Percentiles rank a stretch among this genome's conserved stretches.
Evolutionary conservation across 2,888 invertebrate genomes (phyloP).

Genomic region (Pardosa pseudoannulata): DNA sequence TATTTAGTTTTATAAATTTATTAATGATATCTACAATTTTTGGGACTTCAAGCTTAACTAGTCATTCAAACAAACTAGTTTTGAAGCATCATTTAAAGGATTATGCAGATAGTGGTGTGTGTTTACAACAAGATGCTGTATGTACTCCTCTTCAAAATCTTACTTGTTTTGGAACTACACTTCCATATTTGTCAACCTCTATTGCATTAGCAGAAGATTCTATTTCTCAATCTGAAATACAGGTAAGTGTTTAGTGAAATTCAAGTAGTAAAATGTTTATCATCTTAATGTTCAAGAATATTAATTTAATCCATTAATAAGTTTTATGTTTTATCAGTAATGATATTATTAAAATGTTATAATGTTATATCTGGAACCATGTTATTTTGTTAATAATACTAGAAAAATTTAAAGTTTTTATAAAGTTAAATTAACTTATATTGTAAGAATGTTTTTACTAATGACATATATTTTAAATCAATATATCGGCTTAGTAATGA

Average conservation of each 20-base stretch:
- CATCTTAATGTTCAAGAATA: too few relatives aligned
- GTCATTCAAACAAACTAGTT: conserved; percentile 18
- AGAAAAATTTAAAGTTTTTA: too few relatives aligned
- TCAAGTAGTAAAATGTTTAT: too few relatives aligned
- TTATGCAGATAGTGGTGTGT: conserved; percentile 23
- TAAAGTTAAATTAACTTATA: too few relatives aligned
- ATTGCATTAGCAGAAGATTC: conserved; percentile 79
- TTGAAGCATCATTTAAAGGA: conserved; percentile 9
- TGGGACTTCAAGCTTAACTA: conserved; percentile 19
- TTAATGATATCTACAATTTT: not conserved
- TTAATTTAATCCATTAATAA: too few relatives aligned
- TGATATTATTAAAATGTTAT: too few relatives aligned
- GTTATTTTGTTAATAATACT: too few relatives aligned
- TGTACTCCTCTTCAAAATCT: conserved; percentile 82
- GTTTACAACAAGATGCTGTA: conserved; percentile 42
- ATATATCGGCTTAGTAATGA: too few relatives aligned
- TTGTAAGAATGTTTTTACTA: too few relatives aligned
- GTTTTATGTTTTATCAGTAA: too few relatives aligned
- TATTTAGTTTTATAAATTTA: not conserved
- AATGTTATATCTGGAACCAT: too few relatives aligned
- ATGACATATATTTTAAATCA: too few relatives aligned
- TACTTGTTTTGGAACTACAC: conserved; percentile 87
- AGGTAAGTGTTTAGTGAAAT: conserved; percentile 39
- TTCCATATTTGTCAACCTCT: conserved; percentile 87
- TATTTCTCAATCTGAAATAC: conserved; percentile 32